phyloP scores from a whole-genome alignment of 1,140 invertebrate species.

The Orussus abietinus region DNA sequence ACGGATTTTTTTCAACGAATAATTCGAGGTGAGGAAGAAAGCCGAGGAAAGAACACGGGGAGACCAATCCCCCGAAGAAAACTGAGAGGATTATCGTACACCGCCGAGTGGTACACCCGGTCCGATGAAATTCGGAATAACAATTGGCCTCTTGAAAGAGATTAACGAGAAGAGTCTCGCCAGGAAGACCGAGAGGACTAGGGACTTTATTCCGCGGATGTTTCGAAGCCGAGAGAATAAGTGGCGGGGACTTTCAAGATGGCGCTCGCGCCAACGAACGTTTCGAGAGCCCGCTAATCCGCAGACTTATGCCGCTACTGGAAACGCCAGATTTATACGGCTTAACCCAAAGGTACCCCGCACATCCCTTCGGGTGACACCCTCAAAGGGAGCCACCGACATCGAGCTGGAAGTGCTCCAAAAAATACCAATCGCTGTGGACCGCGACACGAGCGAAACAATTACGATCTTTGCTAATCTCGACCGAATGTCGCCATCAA shows the following conservation, averaged over 20 bases:
- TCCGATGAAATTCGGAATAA: too few relatives aligned
- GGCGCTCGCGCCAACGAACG: constrained; percentile 13
- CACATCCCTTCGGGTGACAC: too few relatives aligned
- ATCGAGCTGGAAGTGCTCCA: too few relatives aligned
- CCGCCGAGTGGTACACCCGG: too few relatives aligned
- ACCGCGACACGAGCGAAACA: too few relatives aligned
- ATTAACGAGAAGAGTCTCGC: constrained; percentile 23
- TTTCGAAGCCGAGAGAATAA: constrained; percentile 14
- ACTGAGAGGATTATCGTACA: too few relatives aligned
- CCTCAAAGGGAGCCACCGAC: too few relatives aligned
- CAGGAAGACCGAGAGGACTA: not conserved
- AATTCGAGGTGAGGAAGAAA: not conserved
- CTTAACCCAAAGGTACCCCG: too few relatives aligned
- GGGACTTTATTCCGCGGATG: constrained; percentile 17
- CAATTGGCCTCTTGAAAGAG: constrained; percentile 30
- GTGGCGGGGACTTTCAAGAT: not conserved
- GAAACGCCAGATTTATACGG: constrained; percentile 52
- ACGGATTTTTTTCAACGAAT: not conserved
- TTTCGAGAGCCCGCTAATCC: constrained; percentile 47
- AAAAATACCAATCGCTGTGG: too few relatives aligned
- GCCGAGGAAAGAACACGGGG: not conserved
- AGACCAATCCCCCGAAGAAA: too few relatives aligned
- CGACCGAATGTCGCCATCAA: too few relatives aligned
- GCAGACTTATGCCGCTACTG: constrained; percentile 47
- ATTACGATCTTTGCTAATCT: too few relatives aligned